phyloP scores from a whole-genome alignment of 2,888 invertebrate species.

The Deroplatys truncata region DNA sequence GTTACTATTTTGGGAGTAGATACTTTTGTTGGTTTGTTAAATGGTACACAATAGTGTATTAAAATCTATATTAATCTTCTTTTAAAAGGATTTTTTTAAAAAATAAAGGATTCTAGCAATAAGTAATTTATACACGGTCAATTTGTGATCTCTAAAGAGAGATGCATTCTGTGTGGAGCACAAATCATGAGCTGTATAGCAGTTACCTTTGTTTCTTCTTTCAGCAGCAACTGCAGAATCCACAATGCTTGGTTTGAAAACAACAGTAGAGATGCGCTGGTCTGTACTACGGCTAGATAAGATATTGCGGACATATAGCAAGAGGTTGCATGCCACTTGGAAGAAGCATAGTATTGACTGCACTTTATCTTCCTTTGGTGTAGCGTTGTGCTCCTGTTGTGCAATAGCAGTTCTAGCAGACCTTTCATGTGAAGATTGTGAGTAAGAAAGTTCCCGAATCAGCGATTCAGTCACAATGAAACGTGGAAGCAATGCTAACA shows the following conservation, averaged over 20 bases:
- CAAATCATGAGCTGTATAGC: too few species aligned
- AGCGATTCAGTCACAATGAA: constrained; percentile 54
- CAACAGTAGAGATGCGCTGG: constrained; percentile 50
- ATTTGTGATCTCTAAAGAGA: too few species aligned
- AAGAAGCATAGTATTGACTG: constrained; percentile 34
- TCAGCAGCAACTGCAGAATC: constrained; percentile 34
- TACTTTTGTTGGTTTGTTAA: too few species aligned
- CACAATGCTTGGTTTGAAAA: constrained; percentile 51
- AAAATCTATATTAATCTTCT: too few species aligned
- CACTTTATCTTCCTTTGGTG: constrained; percentile 1
- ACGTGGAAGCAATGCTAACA: constrained; percentile 69
- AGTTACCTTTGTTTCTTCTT: neutral
- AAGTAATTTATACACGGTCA: too few species aligned
- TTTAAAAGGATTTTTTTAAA: too few species aligned
- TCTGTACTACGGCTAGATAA: constrained; percentile 53
- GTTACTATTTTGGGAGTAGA: too few species aligned
- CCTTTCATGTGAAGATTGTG: constrained; percentile 26
- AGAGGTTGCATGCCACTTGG: constrained; percentile 68
- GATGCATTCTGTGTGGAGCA: too few species aligned
- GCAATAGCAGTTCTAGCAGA: neutral
- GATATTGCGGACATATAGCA: constrained; percentile 66
- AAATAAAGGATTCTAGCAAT: too few species aligned
- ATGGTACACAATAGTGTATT: too few species aligned
- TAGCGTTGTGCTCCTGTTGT: neutral
- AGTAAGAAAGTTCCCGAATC: constrained; percentile 42